Evolutionary conservation across 2,888 invertebrate genomes (phyloP), one percentile per base, ranked within the genome.

Genomic region (Aleiodes leptofemur): DNA sequence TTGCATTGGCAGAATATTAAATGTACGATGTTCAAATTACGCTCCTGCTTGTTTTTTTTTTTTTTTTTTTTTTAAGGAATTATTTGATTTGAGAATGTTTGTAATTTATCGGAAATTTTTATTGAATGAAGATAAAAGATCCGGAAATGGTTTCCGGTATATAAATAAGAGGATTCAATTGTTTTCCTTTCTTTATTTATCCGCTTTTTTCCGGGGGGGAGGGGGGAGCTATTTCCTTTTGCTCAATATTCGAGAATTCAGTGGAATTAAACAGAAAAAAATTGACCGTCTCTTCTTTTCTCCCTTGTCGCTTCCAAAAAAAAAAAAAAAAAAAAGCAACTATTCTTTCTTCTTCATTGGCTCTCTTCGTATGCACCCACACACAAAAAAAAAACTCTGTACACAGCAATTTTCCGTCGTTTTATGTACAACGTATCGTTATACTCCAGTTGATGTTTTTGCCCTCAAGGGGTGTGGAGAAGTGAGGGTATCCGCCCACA

Each of bases 361-460:
- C 64, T 72, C 55, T 31, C 43, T 69, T 70, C 48, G 50, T 50
- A 23, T 64, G 70, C 48, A 74, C 59, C 38, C 59, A 61, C 53
- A 53, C 53, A 23, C 23, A 23, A 1, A 23, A 23, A 1, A 23
- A 23, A 23, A 23, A 23, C 38, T 31, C 38, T 4, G 68, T 79
- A 80, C 73, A 81, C 79, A 80, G 79, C 80, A 80, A 79, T 80
- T 80, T 80, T 79, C 74, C 34, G 74, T 80, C 51, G 50, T 51
- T 51, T 51, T 61, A 68, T 68, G 50, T 51, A 51, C 50, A 68
- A 43, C 50, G 78, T 80, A 81, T 80, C 79, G 82, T 82, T 82
- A 84, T 86, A 79, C 85, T 86, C 86, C 86, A 87, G 86, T 87
- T 88, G 88, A 88, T 85, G 84, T 86, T 88, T 86, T 84, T 84